These are phyloP conservation scores for Bembecia ichneumoniformis DNA, from an alignment of 2,888 invertebrate species.

Conservation along the genomic window DNA sequence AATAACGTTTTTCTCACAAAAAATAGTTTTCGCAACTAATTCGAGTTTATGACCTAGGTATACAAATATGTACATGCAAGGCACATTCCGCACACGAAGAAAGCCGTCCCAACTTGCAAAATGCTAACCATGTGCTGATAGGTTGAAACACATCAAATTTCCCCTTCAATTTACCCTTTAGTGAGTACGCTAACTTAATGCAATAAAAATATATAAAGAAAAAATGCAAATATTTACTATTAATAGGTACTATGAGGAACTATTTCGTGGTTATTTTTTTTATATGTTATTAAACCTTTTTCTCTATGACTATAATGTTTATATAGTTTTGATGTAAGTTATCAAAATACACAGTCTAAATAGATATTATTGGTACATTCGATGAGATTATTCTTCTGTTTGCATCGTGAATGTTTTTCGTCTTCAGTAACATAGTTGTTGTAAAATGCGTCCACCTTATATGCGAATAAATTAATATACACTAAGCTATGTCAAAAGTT, in stretches of 20 bases:
- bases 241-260: slow-evolving; percentile 72
- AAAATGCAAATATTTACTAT: slow-evolving; percentile 69
- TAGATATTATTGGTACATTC: slow-evolving; percentile 38
- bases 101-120: slow-evolving; percentile 57
- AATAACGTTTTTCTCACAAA: slow-evolving; percentile 65
- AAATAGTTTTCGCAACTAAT: slow-evolving; percentile 71
- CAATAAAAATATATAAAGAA: slow-evolving; percentile 55
- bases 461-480: slow-evolving; percentile 31
- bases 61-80: slow-evolving; percentile 58
- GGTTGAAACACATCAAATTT: slow-evolving; percentile 54
- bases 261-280: slow-evolving; percentile 57
- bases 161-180: slow-evolving; percentile 4
- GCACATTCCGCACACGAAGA: slow-evolving; percentile 72
- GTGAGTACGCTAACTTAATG: slow-evolving; percentile 63
- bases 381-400: slow-evolving; percentile 40
- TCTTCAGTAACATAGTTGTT: neutral
- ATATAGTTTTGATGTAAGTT: slow-evolving; percentile 57
- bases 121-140: slow-evolving; percentile 50
- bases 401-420: neutral
- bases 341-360: slow-evolving; percentile 63
- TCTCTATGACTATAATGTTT: neutral
- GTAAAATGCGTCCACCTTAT: slow-evolving; percentile 18
- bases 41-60: slow-evolving; percentile 67
- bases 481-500: slow-evolving; percentile 21
- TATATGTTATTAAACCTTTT: neutral